Base-by-base conservation (phyloP, 2,888 invertebrate genomes). In the Ophion obscuratus region DNA sequence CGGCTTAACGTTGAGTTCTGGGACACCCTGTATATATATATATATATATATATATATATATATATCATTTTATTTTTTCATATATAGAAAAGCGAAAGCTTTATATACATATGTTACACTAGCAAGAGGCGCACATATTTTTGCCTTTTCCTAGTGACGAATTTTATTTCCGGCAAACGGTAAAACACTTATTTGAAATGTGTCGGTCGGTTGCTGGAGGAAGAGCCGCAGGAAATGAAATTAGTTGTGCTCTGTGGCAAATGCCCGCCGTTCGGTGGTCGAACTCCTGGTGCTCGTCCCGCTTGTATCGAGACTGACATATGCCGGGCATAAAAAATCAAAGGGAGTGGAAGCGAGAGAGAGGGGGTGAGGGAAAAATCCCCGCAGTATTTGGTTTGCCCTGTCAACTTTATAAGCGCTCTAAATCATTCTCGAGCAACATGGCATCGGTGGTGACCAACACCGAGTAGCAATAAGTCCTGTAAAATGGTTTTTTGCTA, bases 171-270 rank as follows among this genome's bases (percentile, higher is more conserved):
- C 73, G 17, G 44, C 47, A 70, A 79, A 79, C 61, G 53, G 40
- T 47, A 61, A 36, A 81, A 77, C 66, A 71, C 44, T 77, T 64
- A 44, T 81, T 44, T 40, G 57, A 77, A 86, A 86, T 73, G 73
- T 86, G 83, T 68, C 40, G 71, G 31, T 36, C 36, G 31, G 44
- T 24, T 36, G 44, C 59, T 61, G 74, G 57, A 61, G 71, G 44
- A 44, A 40, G 20, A 27, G 10, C 11, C 47, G 47, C 76, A 73
- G 62, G 84, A 86, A 89, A 86, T 76, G 89, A 89, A 91, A 91
- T 91, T 91, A 91, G 90, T 90, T 88, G 88, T 85, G 84, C 87
- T 76, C 85, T 86, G 83, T 81, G 84, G 75, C 89, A 84, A 89
- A 87, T 88, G 85, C 81, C 78, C 88, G 84, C 85, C 88, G 85